Conservation (phyloP, 1,140 invertebrate species). For the Oppia nitens region DNA sequence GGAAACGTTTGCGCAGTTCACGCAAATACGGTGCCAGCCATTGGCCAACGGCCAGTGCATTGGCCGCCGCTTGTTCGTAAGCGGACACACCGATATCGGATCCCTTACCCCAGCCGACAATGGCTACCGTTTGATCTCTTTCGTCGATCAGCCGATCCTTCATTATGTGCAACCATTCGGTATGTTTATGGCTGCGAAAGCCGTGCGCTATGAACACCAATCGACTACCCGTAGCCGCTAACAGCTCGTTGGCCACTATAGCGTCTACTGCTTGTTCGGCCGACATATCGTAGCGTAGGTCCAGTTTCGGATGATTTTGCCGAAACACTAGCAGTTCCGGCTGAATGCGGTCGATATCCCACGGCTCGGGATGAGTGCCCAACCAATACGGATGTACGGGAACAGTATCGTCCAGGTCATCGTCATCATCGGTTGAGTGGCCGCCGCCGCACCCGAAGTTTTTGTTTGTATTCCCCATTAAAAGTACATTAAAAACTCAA, state of each 20-base stretch:
- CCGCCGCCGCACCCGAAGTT: too few relatives aligned
- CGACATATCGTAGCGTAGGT: not conserved
- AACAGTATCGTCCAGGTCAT: too few relatives aligned
- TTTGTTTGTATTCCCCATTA: too few relatives aligned
- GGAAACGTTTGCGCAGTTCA: not conserved
- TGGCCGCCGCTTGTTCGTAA: constrained; percentile 5
- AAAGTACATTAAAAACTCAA: too few relatives aligned
- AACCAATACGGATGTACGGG: not conserved
- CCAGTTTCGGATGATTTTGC: not conserved
- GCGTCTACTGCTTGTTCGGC: not conserved
- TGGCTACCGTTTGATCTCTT: constrained; percentile 1
- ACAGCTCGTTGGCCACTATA: not conserved
- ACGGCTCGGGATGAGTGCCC: not conserved
- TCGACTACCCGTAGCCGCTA: not conserved
- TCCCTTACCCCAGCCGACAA: constrained; percentile 10
- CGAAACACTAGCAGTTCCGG: not conserved
- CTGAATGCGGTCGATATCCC: not conserved
- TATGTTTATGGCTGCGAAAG: not conserved
- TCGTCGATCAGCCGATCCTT: not conserved
- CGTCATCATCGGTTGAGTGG: too few relatives aligned
- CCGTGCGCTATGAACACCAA: constrained; percentile 3
- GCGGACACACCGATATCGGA: not conserved
- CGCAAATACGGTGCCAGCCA: not conserved
- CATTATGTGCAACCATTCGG: constrained; percentile 3
- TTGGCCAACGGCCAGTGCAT: not conserved